Conservation (phyloP, 2,113 vertebrate species). For the Dipodomys ordii region DNA sequence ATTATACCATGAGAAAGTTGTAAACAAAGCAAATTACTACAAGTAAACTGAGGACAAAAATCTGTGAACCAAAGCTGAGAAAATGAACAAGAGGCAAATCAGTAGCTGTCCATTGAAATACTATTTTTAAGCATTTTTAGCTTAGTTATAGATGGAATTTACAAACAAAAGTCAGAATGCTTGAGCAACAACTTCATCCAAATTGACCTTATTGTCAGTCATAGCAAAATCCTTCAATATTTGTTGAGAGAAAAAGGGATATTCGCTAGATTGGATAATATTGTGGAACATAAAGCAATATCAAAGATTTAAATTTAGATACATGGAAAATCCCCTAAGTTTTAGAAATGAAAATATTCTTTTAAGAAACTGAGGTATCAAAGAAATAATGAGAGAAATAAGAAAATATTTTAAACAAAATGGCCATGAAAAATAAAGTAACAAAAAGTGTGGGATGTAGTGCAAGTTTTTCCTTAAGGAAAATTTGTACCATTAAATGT, state of each 20-base stretch:
- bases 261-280: neutral
- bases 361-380: neutral
- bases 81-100: neutral
- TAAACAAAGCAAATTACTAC: neutral
- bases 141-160: neutral
- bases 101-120: neutral
- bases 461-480: neutral
- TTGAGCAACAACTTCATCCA: neutral
- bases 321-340: neutral
- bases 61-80: neutral
- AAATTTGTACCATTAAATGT: neutral
- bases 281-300: neutral
- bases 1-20: neutral
- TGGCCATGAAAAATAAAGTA: neutral
- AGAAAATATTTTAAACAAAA: constrained; percentile 26
- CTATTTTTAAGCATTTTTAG: neutral
- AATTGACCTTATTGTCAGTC: neutral
- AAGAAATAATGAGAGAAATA: neutral
- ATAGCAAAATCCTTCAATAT: neutral
- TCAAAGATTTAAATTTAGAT: constrained; percentile 19
- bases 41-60: neutral
- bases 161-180: neutral
- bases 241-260: neutral
- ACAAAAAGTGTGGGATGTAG: neutral
- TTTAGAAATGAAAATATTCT: neutral